phyloP scores from a whole-genome alignment of 2,113 vertebrate species.

The Podarcis cretensis region DNA sequence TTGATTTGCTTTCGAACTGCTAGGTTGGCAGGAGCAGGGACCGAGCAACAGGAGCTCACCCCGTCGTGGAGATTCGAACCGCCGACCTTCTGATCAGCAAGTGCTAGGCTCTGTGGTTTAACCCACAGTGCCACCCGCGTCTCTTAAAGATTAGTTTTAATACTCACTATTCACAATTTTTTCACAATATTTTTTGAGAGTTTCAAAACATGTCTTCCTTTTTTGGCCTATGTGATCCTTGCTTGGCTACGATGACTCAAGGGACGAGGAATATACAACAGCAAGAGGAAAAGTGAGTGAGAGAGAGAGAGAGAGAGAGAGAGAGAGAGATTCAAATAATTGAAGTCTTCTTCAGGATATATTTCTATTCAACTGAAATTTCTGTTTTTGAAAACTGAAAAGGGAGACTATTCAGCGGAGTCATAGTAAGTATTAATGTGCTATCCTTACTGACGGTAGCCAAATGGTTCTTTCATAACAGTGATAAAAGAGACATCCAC shows the following conservation, averaged over 20 bases:
- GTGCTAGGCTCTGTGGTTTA: too few relatives aligned
- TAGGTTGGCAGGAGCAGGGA: too few relatives aligned
- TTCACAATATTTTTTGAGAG: neutral
- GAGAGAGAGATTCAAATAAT: neutral
- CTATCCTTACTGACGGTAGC: neutral
- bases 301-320: too few relatives aligned
- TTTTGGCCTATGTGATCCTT: neutral
- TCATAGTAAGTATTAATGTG: neutral
- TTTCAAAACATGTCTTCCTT: neutral
- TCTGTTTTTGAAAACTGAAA: neutral
- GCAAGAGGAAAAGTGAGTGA: fast-evolving
- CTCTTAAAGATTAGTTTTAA: neutral
- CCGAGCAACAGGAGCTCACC: too few relatives aligned
- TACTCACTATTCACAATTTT: neutral
- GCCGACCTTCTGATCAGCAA: too few relatives aligned
- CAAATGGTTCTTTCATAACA: neutral
- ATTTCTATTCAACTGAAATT: neutral
- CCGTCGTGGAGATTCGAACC: too few relatives aligned
- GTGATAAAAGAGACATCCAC: neutral
- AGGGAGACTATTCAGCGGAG: neutral
- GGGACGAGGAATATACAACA: neutral
- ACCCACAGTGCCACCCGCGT: too few relatives aligned
- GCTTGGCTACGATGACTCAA: neutral
- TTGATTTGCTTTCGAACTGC: too few relatives aligned
- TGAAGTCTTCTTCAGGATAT: neutral